Percentiles rank a stretch among this genome's conserved stretches.
Evolutionary conservation across 1,140 invertebrate genomes (phyloP).

Genomic region (Potamilus streckersoni): DNA sequence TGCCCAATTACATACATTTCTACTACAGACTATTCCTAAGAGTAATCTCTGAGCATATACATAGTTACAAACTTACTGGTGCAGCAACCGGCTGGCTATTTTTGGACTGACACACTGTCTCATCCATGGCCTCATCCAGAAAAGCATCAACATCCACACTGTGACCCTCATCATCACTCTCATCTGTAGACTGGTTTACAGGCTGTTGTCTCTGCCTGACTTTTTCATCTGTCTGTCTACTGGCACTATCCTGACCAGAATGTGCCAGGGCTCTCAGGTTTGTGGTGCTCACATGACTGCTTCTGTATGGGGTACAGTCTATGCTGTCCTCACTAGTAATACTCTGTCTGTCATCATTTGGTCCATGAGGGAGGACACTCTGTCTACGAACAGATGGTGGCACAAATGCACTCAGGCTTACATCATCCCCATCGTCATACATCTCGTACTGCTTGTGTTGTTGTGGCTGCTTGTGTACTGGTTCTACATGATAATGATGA

Average conservation of each 20-base stretch:
- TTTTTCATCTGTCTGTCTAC: constrained; percentile 12
- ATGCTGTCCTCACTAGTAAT: constrained; percentile 27
- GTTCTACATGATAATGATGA: too few relatives aligned
- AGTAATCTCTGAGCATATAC: too few relatives aligned
- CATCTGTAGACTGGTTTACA: constrained; percentile 7
- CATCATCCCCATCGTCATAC: constrained; percentile 52
- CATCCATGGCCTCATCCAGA: constrained; percentile 64
- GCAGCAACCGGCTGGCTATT: constrained; percentile 30
- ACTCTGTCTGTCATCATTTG: constrained; percentile 24
- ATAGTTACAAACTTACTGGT: constrained; percentile 30
- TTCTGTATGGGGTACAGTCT: constrained; percentile 5
- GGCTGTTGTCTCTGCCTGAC: neutral
- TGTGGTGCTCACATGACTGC: neutral
- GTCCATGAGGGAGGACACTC: constrained; percentile 43
- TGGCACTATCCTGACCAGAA: constrained; percentile 25
- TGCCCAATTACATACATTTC: too few relatives aligned
- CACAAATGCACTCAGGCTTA: constrained; percentile 61
- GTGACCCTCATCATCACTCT: constrained; percentile 44
- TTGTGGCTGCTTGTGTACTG: neutral
- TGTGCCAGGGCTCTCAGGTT: neutral
- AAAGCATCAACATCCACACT: constrained; percentile 59
- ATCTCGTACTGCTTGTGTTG: neutral
- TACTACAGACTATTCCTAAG: too few relatives aligned
- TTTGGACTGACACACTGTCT: constrained; percentile 31
- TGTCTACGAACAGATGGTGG: constrained; percentile 52